Conservation (phyloP, 2,888 invertebrate species). For the Ennomos quercinarius region DNA sequence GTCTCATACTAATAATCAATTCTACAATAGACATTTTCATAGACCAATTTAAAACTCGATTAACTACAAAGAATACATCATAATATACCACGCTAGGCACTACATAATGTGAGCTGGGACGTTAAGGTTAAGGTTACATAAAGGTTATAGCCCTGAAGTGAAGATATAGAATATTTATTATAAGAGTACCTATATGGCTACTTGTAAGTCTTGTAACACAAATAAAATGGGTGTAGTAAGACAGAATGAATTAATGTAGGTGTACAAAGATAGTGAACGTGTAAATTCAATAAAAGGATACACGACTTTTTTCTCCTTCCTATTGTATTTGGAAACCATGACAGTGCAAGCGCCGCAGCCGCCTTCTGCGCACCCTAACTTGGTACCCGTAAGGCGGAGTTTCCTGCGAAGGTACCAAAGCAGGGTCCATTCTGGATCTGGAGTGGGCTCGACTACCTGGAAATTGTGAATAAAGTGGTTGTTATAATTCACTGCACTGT, state of each 20-base stretch:
- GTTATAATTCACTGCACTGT: too few relatives aligned
- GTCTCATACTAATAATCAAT: too few relatives aligned
- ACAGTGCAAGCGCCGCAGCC: conserved; percentile 99
- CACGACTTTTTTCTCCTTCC: conserved; percentile 78
- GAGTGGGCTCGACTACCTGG: conserved; percentile 90
- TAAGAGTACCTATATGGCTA: too few relatives aligned
- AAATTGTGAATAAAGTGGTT: conserved; percentile 8
- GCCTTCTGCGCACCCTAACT: conserved; percentile 97
- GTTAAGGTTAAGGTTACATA: conserved; percentile 7
- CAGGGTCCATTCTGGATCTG: conserved; percentile 95
- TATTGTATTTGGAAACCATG: conserved; percentile 93
- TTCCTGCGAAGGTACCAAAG: conserved; percentile 93
- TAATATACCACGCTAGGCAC: background rate
- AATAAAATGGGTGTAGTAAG: too few relatives aligned
- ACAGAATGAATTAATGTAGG: too few relatives aligned
- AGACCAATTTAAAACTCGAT: too few relatives aligned
- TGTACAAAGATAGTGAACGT: too few relatives aligned
- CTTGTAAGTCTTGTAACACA: too few relatives aligned
- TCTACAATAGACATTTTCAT: too few relatives aligned
- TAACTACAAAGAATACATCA: too few relatives aligned
- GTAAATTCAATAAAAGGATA: conserved; percentile 68
- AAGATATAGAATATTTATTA: background rate
- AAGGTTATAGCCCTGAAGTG: conserved; percentile 12
- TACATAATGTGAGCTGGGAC: background rate
- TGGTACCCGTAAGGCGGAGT: conserved; percentile 94